Percentiles rank a stretch among this genome's conserved stretches.
These are phyloP conservation scores for Megamerina dolium DNA, from an alignment of 2,888 invertebrate genomes.

Conservation along the genomic window DNA sequence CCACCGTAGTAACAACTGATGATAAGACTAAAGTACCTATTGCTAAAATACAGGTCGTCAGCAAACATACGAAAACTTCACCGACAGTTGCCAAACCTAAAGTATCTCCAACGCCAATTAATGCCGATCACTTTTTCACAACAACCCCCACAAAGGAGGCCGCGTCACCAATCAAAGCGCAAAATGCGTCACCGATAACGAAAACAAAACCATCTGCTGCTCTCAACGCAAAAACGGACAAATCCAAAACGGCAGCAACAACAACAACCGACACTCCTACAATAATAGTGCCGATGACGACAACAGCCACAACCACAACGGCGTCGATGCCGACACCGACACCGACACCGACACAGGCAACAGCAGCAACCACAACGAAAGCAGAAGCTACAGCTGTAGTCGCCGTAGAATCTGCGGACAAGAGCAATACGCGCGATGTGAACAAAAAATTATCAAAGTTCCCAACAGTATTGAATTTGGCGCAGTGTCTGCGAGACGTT, in stretches of 20 bases:
- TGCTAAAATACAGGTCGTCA: constrained; percentile 10
- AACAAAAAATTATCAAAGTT: constrained; percentile 50
- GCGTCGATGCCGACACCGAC: constrained; percentile 10
- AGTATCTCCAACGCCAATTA: constrained; percentile 26
- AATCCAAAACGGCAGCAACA: constrained; percentile 14
- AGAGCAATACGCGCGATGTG: constrained; percentile 29
- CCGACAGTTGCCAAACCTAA: constrained; percentile 19
- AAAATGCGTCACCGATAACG: constrained; percentile 31
- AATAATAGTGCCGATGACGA: constrained; percentile 25
- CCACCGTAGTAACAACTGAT: too few relatives aligned
- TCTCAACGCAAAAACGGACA: constrained; percentile 19
- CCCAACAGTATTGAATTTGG: constrained; percentile 50
- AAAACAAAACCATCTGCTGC: constrained; percentile 17
- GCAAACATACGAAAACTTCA: constrained; percentile 17
- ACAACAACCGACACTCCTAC: constrained; percentile 17
- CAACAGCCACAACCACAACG: constrained; percentile 7
- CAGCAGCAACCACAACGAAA: constrained; percentile 9
- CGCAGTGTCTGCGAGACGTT: constrained; percentile 49
- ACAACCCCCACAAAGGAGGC: constrained; percentile 34
- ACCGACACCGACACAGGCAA: constrained; percentile 13
- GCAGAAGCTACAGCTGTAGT: constrained; percentile 15
- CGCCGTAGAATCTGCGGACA: constrained; percentile 6
- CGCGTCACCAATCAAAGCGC: constrained; percentile 22
- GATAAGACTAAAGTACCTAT: background rate
- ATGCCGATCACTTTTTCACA: constrained; percentile 42